phyloP scores from a whole-genome alignment of 2,797 vertebrate genomes.

The Myiotriccus ornatus region DNA sequence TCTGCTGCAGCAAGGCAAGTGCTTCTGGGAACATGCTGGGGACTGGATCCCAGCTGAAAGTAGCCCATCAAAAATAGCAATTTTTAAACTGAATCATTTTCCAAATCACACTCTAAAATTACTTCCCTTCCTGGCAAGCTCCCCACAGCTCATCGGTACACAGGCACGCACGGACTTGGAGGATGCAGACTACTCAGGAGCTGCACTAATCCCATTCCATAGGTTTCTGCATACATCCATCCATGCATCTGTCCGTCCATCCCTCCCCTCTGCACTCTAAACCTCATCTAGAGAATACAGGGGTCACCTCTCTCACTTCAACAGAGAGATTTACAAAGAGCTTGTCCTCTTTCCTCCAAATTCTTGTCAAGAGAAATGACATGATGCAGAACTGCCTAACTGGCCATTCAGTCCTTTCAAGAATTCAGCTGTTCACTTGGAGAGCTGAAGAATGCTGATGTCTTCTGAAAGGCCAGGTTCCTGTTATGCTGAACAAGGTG shows the following conservation, averaged over 20 bases:
- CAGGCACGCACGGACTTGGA: neutral
- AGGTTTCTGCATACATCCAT: neutral
- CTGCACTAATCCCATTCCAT: neutral
- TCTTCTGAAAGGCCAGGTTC: neutral
- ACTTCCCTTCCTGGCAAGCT: slow-evolving; percentile 59
- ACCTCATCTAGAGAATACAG: neutral
- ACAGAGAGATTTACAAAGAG: neutral
- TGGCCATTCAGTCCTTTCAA: neutral
- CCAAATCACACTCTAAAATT: slow-evolving; percentile 64
- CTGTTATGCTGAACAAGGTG: neutral
- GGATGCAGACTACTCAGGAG: slow-evolving; percentile 4
- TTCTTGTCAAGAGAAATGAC: neutral
- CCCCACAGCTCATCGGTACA: neutral
- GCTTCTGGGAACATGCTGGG: slow-evolving; percentile 27
- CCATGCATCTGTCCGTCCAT: fast-evolving
- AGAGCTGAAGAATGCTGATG: neutral
- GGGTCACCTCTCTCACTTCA: neutral
- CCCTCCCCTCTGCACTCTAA: neutral
- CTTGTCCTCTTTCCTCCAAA: neutral
- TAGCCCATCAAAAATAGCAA: slow-evolving; percentile 65
- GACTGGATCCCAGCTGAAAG: slow-evolving; percentile 58
- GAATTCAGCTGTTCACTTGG: neutral
- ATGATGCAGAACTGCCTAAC: neutral
- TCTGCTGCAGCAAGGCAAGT: slow-evolving; percentile 13
- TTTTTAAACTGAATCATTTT: slow-evolving; percentile 61